Conservation (phyloP, 2,888 invertebrate genomes). For the Artemia sinica region DNA sequence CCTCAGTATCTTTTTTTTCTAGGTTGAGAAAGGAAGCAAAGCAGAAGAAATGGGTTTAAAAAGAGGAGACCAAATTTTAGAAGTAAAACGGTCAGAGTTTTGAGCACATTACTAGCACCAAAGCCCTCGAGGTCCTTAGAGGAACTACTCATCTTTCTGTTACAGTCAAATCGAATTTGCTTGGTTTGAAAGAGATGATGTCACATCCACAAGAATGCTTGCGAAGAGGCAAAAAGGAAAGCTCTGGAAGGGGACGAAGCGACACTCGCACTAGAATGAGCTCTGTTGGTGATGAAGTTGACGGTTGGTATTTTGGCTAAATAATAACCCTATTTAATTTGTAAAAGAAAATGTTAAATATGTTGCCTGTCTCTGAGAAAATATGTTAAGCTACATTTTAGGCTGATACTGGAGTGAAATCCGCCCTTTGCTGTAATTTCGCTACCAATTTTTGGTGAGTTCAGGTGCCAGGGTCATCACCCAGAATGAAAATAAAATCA, state of each 20-base stretch:
- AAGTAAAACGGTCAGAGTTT: conserved; percentile 95
- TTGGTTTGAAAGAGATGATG: conserved; percentile 32
- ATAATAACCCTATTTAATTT: background rate
- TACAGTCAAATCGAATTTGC: conserved; percentile 86
- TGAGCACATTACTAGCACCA: conserved; percentile 73
- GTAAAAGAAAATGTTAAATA: background rate
- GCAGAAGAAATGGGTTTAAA: conserved; percentile 90
- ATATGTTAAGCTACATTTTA: too few relatives aligned
- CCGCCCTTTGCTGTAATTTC: too few relatives aligned
- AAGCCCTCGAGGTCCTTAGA: conserved; percentile 78
- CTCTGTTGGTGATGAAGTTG: conserved; percentile 1
- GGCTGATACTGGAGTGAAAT: too few relatives aligned
- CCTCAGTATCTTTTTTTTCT: conserved; percentile 19
- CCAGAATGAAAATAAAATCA: too few relatives aligned
- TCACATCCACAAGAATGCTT: background rate
- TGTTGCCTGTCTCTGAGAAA: too few relatives aligned
- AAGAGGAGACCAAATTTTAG: conserved; percentile 89
- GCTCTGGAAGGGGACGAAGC: background rate
- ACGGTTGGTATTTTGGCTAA: conserved; percentile 17
- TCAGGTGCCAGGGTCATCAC: too few relatives aligned
- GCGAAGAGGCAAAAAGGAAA: background rate
- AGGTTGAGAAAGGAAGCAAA: conserved; percentile 75
- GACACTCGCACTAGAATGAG: background rate
- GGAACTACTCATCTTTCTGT: conserved; percentile 90
- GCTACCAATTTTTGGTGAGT: too few relatives aligned